Base-by-base conservation (phyloP, 2,113 vertebrate genomes). In the Xiphophorus maculatus region DNA sequence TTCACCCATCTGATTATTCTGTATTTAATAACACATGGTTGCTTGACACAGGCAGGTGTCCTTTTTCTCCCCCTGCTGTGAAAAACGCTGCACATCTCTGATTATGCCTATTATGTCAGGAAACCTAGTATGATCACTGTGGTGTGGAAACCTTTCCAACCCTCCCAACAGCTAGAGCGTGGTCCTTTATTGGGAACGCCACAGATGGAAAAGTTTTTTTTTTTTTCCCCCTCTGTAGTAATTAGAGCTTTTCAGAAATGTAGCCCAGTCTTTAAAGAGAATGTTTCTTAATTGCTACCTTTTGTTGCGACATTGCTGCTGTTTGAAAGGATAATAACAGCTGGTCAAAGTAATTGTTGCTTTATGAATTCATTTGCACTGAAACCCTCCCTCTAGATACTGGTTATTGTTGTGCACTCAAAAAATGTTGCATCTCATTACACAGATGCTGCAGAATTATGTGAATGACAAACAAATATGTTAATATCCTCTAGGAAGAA, bases 311-410 rank as follows among this genome's bases (percentile, higher is more conserved):
- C 87, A 81, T 84, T 81, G 79, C 81, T 71, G 68, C 77, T 51
- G 68, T 83, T 88, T 89, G 90, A 92, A 90, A 63, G 73, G 90
- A 91, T 90, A 90, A 93, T 93, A 84, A 90, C 79, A 86, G 80
- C 79, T 51, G 29, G 82, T 86, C 84, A 90, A 77, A 84, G 77
- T 76, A 89, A 88, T 90, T 88, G 85, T 89, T 85, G 71, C 85
- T 76, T 74, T 74, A 73, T 81, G 81, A 89, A 88, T 87, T 88
- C 83, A 83, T 89, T 86, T 88, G 83, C 75, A 64, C 76, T 35
- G 40, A 81, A 82, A 79, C 6, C 10, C 51, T 77, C 65, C 62
- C 77, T 60, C 27, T 15, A 48, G 79, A 89, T 87, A 82, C 83
- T 79, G 73, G 78, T 87, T 84, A 81, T 90, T 84, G 80, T 87